Base-by-base conservation (phyloP, 37 sponge, comb jelly and placozoan species). In the Halisarca cf. caerulea region DNA sequence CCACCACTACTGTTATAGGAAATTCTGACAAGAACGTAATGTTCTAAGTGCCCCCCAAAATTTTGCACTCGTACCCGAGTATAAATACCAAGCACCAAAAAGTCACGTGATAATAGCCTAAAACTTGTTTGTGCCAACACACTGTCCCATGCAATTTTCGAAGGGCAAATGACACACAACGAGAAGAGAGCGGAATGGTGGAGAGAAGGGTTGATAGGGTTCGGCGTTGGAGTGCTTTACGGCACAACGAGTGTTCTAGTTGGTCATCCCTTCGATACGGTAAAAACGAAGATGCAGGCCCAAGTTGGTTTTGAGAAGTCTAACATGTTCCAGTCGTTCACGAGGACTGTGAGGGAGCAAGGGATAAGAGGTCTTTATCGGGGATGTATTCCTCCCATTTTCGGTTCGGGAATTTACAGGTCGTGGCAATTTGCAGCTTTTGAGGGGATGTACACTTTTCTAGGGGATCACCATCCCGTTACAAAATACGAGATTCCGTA, bases 231-330 rank as follows among this genome's bases (percentile, higher is more conserved):
- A 24, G 93, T 95, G 40, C 91, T 98, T 28, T 98, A 98, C 87
- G 99, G 99, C 2, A 98, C 99, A 18, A 95, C 96, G 33, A 96
- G 95, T 88, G 99, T 98, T 21, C 77, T 80, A 36, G 96, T 98
- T 6, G 99, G 99, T 1, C 99, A 98, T 42, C 99, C 99, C 15
- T 89, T 98, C 79, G 99, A 98, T 83, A 98, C 99, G 4, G 91
- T 98, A 82, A 98, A 98, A 84, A 98, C 99, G 4, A 98, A 98
- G 78, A 98, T 98, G 99, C 99, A 98, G 74, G 99, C 99, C 0
- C 99, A 98, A 84, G 59, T 37, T 25, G 99, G 99, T 0, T 98
- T 94, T 78, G 99, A 98, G 77, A 68, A 54, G 0, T 45, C 85
- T 11, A 88, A 69, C 62, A 98, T 98, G 99, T 28, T 86, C 14